A percentile compares a stretch with the other conserved stretches of the same genome.
phyloP scores from a whole-genome alignment of 2,888 invertebrate genomes.

The Aleiodes testaceus region DNA sequence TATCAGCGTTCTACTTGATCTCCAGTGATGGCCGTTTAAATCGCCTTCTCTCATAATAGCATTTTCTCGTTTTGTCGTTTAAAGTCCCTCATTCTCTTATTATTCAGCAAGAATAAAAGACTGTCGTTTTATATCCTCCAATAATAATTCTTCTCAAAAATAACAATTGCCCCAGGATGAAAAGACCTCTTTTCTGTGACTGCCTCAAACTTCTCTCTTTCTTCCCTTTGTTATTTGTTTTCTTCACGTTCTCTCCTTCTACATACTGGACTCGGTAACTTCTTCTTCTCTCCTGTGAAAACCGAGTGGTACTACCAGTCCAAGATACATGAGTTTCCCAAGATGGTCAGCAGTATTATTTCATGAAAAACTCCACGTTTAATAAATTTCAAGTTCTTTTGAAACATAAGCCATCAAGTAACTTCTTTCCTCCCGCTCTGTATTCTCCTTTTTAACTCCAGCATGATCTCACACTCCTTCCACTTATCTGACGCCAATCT shows the following conservation, averaged over 20 bases:
- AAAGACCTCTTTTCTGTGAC: no score
- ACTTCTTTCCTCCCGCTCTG: conserved; percentile 7
- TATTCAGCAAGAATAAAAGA: not conserved
- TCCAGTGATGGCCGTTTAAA: conserved; percentile 13
- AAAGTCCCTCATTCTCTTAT: not conserved
- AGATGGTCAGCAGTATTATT: not conserved
- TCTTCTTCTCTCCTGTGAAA: not conserved
- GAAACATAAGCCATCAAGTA: conserved; percentile 1
- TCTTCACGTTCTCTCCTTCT: not conserved
- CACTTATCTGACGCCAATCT: not conserved
- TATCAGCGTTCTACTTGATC: conserved; percentile 22
- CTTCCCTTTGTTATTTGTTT: not conserved
- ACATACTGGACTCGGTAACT: not conserved
- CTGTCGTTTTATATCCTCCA: no score
- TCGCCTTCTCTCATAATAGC: conserved; percentile 5
- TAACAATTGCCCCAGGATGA: no score
- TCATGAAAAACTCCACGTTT: not conserved
- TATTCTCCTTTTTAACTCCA: not conserved
- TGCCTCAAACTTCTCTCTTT: no score
- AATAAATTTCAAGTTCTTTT: not conserved
- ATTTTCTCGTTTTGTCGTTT: not conserved
- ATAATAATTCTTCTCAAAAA: no score
- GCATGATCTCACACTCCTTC: not conserved
- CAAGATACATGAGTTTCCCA: conserved; percentile 3
- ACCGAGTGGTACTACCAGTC: not conserved